phyloP scores from a whole-genome alignment of 1,140 invertebrate species.

The Drosophila santomea region DNA sequence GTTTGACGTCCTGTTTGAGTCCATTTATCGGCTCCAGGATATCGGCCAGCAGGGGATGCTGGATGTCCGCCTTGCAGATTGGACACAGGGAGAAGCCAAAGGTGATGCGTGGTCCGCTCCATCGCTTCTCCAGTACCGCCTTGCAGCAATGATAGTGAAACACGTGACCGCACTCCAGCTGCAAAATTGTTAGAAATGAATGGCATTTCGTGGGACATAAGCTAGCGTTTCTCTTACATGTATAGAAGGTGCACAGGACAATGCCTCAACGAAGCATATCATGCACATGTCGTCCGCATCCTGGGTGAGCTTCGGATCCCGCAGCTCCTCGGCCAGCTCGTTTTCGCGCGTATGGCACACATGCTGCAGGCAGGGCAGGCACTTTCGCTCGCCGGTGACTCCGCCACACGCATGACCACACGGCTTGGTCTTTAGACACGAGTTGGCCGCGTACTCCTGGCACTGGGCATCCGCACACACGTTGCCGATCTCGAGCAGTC shows the following conservation, averaged over 20 bases:
- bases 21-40: conserved; percentile 92
- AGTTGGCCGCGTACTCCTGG: conserved; percentile 93
- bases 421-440: conserved; percentile 92
- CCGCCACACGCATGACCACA: conserved; percentile 98
- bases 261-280: conserved; percentile 98
- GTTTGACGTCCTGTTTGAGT: conserved; percentile 94
- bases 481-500: conserved; percentile 95
- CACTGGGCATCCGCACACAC: conserved; percentile 97
- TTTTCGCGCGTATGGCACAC: conserved; percentile 82
- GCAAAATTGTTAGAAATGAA: background rate
- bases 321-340: conserved; percentile 87
- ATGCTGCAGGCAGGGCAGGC: conserved; percentile 93
- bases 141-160: conserved; percentile 97
- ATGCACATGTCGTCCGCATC: conserved; percentile 99
- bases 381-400: conserved; percentile 92
- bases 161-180: conserved; percentile 97
- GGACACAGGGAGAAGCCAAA: conserved; percentile 98
- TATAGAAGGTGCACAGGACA: conserved; percentile 97
- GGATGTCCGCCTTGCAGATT: conserved; percentile 96
- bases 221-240: conserved; percentile 86
- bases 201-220: background rate
- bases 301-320: conserved; percentile 89
- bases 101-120: conserved; percentile 96
- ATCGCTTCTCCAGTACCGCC: conserved; percentile 93
- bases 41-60: conserved; percentile 92